Conservation (phyloP, 2,113 vertebrate species). For the Rhineura floridana region DNA sequence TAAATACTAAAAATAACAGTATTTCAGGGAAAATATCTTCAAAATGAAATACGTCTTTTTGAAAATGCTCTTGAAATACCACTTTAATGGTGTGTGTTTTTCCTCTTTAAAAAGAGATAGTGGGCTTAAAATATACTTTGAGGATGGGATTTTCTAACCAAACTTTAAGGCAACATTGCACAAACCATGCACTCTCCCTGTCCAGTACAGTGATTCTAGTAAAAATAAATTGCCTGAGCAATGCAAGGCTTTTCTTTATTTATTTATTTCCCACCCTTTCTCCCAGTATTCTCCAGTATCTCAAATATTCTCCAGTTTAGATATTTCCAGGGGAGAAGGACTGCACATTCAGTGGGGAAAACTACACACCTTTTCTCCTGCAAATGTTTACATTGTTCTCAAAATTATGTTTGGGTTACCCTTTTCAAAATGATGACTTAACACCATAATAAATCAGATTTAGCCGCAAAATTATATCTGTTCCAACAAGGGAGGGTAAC, state of each 20-base stretch:
- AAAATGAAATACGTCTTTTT: conserved; percentile 14
- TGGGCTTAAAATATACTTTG: conserved; percentile 13
- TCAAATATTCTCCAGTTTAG: neutral
- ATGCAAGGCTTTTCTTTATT: no score
- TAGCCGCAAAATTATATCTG: no score
- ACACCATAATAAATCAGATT: no score
- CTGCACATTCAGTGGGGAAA: neutral
- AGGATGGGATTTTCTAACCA: conserved; percentile 4
- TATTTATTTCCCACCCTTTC: no score
- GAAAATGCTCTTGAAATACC: conserved; percentile 4
- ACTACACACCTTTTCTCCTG: no score
- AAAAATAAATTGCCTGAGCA: neutral
- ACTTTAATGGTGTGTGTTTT: neutral
- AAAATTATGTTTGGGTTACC: no score
- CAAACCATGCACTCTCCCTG: neutral
- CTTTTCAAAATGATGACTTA: no score
- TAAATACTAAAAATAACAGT: neutral
- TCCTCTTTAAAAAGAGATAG: neutral
- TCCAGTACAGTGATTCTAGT: neutral
- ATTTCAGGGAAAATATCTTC: conserved; percentile 16
- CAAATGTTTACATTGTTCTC: neutral
- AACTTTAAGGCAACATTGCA: neutral
- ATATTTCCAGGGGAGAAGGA: neutral
- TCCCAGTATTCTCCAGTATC: no score
- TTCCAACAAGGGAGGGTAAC: neutral